These are phyloP conservation scores for Esox masquinongy DNA, from an alignment of 2,797 vertebrate species.

Conservation along the genomic window DNA sequence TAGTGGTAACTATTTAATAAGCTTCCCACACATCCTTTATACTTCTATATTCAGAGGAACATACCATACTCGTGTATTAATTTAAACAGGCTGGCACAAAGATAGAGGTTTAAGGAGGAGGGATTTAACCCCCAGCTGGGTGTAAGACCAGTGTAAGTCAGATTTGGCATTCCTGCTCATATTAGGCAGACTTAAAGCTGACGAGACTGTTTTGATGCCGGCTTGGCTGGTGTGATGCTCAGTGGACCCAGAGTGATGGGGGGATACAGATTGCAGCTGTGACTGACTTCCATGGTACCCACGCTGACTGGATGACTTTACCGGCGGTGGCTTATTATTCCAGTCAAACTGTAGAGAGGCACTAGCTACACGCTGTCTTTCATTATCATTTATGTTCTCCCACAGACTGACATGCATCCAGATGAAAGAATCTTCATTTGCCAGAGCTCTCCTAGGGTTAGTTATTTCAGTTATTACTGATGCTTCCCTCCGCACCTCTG, in stretches of 20 bases:
- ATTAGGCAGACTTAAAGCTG: conserved; percentile 9
- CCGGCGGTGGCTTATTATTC: conserved; percentile 26
- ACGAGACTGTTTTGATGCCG: conserved; percentile 1
- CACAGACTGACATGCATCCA: conserved; percentile 27
- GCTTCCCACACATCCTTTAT: conserved; percentile 2
- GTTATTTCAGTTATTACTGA: conserved; percentile 25
- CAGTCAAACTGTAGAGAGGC: conserved; percentile 17
- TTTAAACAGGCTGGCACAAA: background rate
- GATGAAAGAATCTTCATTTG: conserved; percentile 7
- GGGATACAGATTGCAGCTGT: conserved; percentile 1
- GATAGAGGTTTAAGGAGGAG: background rate
- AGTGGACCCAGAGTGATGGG: conserved; percentile 18
- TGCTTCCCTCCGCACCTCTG: background rate
- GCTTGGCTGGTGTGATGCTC: conserved; percentile 11
- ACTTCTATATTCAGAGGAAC: background rate
- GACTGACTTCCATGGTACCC: background rate
- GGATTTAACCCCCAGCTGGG: conserved; percentile 7
- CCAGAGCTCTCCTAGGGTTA: conserved; percentile 13
- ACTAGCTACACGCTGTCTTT: conserved; percentile 17
- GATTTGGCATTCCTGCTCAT: conserved; percentile 23
- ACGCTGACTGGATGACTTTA: conserved; percentile 17
- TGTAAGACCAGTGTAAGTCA: conserved; percentile 12
- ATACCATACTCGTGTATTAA: background rate
- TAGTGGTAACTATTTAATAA: conserved; percentile 35
- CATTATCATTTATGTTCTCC: conserved; percentile 22